Base-by-base conservation (phyloP, 1,140 invertebrate genomes). In the Chironomus tepperi region DNA sequence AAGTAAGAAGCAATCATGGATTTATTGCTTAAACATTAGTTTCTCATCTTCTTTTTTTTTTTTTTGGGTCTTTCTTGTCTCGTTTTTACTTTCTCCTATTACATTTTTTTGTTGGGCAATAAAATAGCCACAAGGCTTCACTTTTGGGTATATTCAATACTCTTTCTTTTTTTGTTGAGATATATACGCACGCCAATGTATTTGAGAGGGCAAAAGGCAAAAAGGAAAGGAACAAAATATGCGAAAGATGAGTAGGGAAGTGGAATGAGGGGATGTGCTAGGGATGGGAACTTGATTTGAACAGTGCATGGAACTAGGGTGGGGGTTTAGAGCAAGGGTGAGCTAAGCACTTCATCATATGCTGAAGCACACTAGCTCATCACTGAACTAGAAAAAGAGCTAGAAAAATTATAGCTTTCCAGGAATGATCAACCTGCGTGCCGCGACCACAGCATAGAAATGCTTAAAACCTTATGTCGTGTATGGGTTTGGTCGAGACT, bases 21-120 rank as follows among this genome's bases (percentile, higher is more conserved):
- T 57, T 57, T 57, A 57, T 57, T 57, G 47, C 47, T 57, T 57
- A 57, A 57, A 57, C 47, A 57, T 57, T 57, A 57, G 47, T 57
- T 57, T 57, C 47, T 12, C 12, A 57, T 34, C 8, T 57, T 57
- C 43, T 57, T 57, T 15, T 57, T 15, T 57, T 57, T n/a, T n/a
- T 12, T 57, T n/a, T 57, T 57, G 10, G 24, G 24, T 5, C 24
- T 34, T 34, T 34, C 24, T 34, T 34, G 24, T 34, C 24, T 34
- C 24, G 1, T 2, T 34, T 34, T 34, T 34, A 34, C 24, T 34
- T 34, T 5, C 1, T 34, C 24, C 24, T 34, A 34, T 34, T 34
- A 34, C 24, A 34, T 34, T 34, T n/a, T n/a, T 34, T 57, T 57
- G 10, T 57, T 57, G 47, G n/a, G 47, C 47, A 57, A 57, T 57